Evolutionary conservation across 2,113 vertebrate genomes (phyloP).

Genomic region (Podarcis raffonei): DNA sequence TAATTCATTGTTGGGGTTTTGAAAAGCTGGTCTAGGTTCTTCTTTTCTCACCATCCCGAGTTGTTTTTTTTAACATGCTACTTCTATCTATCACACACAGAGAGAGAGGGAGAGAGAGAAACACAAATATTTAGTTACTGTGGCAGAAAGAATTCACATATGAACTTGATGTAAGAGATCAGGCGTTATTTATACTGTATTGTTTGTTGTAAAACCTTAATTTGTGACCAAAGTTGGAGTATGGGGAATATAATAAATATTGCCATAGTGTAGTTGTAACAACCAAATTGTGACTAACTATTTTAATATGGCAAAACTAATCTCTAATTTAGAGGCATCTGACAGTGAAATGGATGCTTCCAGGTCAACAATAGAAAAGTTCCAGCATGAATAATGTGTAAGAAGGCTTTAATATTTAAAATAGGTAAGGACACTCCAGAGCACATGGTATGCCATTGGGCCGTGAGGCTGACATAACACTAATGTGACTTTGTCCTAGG

Average conservation of each 20-base stretch:
- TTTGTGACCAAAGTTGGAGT: neutral
- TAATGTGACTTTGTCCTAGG: neutral
- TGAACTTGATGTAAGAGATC: neutral
- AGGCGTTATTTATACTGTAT: neutral
- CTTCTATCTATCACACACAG: too few relatives aligned
- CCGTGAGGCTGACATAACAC: too few relatives aligned
- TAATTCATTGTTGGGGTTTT: neutral
- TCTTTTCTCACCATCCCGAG: neutral
- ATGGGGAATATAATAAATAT: neutral
- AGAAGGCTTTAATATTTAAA: neutral
- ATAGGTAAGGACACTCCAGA: neutral
- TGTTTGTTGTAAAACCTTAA: neutral
- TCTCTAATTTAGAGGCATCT: neutral
- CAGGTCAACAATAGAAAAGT: neutral
- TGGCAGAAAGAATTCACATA: neutral
- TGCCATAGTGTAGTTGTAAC: too few relatives aligned
- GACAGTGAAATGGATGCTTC: neutral
- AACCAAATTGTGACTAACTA: neutral
- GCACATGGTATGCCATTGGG: neutral
- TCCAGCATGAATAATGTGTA: neutral
- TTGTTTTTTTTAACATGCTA: neutral
- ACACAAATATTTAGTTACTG: neutral
- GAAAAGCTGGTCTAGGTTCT: neutral
- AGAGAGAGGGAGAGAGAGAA: too few relatives aligned
- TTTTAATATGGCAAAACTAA: neutral